Conservation (phyloP, 2,113 vertebrate genomes). For the Psettodes erumei region DNA sequence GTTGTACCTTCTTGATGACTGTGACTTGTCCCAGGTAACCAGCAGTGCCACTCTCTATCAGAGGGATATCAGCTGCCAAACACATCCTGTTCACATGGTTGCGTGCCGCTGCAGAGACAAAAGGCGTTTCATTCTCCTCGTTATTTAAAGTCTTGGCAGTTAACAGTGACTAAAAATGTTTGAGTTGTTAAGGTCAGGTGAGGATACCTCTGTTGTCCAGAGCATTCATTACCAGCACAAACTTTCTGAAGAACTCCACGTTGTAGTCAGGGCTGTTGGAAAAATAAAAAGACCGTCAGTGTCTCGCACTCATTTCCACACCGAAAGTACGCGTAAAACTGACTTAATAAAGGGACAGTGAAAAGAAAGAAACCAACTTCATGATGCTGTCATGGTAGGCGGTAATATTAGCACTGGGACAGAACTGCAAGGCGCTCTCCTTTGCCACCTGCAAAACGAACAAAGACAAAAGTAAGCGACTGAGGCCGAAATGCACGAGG, state of each 20-base stretch:
- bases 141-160: background rate
- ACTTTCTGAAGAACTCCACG: conserved; percentile 96
- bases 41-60: conserved; percentile 98
- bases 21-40: conserved; percentile 98
- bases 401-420: conserved; percentile 92
- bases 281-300: background rate
- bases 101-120: conserved; percentile 86
- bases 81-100: conserved; percentile 99
- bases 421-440: conserved; percentile 96
- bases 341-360: background rate
- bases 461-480: background rate
- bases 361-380: conserved; percentile 86
- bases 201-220: conserved; percentile 95
- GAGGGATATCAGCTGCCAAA: conserved; percentile 94
- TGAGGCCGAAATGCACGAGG: background rate
- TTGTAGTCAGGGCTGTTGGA: conserved; percentile 94
- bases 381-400: conserved; percentile 99
- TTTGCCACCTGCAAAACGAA: conserved; percentile 92
- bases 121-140: background rate
- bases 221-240: conserved; percentile 97
- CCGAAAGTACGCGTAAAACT: background rate
- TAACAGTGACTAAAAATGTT: background rate
- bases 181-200: background rate
- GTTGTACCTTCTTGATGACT: conserved; percentile 95
- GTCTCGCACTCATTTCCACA: background rate